A percentile compares a stretch with the other conserved stretches of the same genome.
These are phyloP conservation scores for Acestrorhynchus altus DNA, from an alignment of 2,797 vertebrate genomes.

Conservation along the genomic window DNA sequence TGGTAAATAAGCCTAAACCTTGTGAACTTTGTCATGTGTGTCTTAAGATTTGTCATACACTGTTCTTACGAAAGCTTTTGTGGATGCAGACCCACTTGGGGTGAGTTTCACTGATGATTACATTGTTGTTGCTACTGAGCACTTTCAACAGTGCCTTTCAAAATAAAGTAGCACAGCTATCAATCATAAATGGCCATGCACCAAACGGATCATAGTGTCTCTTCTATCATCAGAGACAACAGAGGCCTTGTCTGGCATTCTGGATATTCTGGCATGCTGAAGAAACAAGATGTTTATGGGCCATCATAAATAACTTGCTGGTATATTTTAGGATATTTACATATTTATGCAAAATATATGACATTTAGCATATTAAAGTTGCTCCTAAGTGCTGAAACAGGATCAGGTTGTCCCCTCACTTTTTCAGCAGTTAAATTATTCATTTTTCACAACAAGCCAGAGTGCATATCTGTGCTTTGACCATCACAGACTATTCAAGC, in stretches of 20 bases:
- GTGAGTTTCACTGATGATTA: constrained; percentile 51
- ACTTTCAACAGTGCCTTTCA: constrained; percentile 37
- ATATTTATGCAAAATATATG: too few species aligned
- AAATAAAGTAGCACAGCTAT: constrained; percentile 55
- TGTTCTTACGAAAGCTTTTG: too few species aligned
- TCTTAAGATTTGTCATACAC: too few species aligned
- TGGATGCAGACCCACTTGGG: neutral
- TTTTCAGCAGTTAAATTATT: constrained; percentile 1
- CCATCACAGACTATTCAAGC: constrained; percentile 41
- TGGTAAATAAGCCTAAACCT: too few species aligned
- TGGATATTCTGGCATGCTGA: constrained; percentile 40
- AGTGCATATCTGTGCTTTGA: constrained; percentile 33
- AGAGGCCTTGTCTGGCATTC: constrained; percentile 16
- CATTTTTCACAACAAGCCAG: constrained; percentile 5
- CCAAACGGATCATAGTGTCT: constrained; percentile 40
- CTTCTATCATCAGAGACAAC: constrained; percentile 50
- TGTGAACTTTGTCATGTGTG: too few species aligned
- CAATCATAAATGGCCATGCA: constrained; percentile 50
- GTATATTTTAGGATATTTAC: constrained; percentile 57
- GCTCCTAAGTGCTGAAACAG: neutral
- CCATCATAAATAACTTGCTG: constrained; percentile 46
- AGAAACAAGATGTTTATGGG: constrained; percentile 22
- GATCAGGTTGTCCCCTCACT: neutral
- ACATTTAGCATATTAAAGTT: constrained; percentile 58
- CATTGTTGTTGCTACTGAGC: constrained; percentile 53